A percentile compares a stretch with the other conserved stretches of the same genome.
Conservation (phyloP, 2,797 vertebrate species). For the Uromys caudimaculatus region DNA sequence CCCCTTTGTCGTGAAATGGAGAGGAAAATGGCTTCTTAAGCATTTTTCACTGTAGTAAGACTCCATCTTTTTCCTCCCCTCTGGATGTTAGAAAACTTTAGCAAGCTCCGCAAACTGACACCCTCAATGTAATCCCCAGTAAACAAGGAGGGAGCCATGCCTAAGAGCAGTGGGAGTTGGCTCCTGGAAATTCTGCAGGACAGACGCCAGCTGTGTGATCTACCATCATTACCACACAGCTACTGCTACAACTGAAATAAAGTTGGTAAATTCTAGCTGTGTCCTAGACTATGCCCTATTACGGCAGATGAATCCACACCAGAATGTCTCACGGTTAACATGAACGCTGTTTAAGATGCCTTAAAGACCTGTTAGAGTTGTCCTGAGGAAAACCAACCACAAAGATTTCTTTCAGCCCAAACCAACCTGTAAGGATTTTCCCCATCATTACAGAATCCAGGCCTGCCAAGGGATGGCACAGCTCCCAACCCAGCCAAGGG, state of each 20-base stretch:
- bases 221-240: neutral
- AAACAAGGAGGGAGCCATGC: neutral
- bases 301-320: constrained; percentile 33
- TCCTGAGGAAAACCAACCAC: neutral
- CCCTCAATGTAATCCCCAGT: constrained; percentile 65
- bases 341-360: neutral
- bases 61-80: constrained; percentile 16
- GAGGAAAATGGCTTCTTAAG: constrained; percentile 59
- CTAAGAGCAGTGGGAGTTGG: neutral
- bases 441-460: neutral
- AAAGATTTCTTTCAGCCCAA: constrained; percentile 25
- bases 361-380: neutral
- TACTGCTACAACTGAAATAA: constrained; percentile 40
- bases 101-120: constrained; percentile 34
- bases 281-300: constrained; percentile 39
- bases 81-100: constrained; percentile 67
- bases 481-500: neutral
- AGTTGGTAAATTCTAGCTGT: constrained; percentile 46
- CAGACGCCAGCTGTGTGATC: neutral
- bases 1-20: constrained; percentile 34
- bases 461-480: neutral
- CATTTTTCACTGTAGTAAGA: constrained; percentile 65
- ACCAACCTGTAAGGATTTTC: neutral
- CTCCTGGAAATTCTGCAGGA: neutral
- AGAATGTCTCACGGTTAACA: neutral